These are phyloP conservation scores for Drosophila putrida DNA, from an alignment of 2,888 invertebrate genomes.

Conservation along the genomic window DNA sequence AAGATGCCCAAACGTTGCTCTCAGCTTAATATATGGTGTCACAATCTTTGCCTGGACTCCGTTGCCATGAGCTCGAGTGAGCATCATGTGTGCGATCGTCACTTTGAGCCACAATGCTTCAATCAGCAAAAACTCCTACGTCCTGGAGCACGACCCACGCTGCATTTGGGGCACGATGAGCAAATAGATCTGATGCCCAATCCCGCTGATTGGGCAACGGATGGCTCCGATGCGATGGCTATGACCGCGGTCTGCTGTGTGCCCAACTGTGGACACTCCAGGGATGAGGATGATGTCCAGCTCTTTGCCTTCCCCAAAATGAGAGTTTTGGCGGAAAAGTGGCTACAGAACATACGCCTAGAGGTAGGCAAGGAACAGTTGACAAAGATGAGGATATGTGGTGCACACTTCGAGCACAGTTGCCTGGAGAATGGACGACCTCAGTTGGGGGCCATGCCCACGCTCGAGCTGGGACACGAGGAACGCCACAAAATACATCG, in stretches of 20 bases:
- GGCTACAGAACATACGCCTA: conserved; percentile 70
- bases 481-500: conserved; percentile 37
- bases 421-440: conserved; percentile 50
- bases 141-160: conserved; percentile 70
- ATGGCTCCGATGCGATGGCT: conserved; percentile 10
- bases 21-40: conserved; percentile 68
- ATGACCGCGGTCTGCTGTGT: conserved; percentile 58
- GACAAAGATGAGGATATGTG: conserved; percentile 55
- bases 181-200: conserved; percentile 53
- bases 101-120: conserved; percentile 73
- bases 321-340: conserved; percentile 54
- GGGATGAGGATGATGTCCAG: conserved; percentile 31
- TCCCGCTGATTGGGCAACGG: conserved; percentile 44
- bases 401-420: conserved; percentile 62
- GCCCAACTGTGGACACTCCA: conserved; percentile 47
- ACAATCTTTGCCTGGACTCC: conserved; percentile 55
- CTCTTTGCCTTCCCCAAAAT: conserved; percentile 60
- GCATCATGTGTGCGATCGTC: conserved; percentile 70
- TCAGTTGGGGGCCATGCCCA: conserved; percentile 65
- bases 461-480: conserved; percentile 67
- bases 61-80: conserved; percentile 24
- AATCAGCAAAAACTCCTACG: conserved; percentile 43
- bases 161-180: conserved; percentile 66
- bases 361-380: conserved; percentile 27
- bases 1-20: conserved; percentile 51